A percentile compares a stretch with the other conserved stretches of the same genome.
Conservation (phyloP, 2,113 vertebrate genomes). For the Macquaria australasica region DNA sequence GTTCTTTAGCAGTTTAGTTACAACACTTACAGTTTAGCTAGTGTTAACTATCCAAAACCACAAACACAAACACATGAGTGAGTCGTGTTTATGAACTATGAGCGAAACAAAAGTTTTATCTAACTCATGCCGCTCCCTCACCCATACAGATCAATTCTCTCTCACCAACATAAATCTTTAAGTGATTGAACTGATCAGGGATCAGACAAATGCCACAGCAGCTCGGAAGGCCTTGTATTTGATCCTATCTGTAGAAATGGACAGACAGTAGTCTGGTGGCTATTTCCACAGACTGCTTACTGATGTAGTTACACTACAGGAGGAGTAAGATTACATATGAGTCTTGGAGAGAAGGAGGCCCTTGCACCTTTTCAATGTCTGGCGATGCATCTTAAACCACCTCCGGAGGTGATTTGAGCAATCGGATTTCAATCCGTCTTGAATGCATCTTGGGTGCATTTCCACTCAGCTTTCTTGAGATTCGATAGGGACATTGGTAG, state of each 20-base stretch:
- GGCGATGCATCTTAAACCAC: neutral
- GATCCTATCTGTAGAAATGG: neutral
- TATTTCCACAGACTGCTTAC: neutral
- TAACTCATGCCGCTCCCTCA: neutral
- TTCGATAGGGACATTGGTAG: neutral
- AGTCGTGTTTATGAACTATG: neutral
- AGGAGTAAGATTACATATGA: neutral
- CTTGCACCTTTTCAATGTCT: neutral
- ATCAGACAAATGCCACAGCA: neutral
- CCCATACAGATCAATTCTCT: neutral
- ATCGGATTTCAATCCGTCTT: neutral
- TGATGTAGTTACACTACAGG: neutral
- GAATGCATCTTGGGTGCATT: neutral
- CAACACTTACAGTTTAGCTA: neutral
- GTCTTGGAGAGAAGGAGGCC: neutral
- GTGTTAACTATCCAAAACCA: neutral
- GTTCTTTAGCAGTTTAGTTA: neutral
- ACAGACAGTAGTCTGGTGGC: neutral
- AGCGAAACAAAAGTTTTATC: neutral
- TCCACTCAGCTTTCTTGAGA: neutral
- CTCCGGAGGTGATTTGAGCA: neutral
- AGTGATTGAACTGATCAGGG: neutral
- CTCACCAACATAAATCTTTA: neutral
- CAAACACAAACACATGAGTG: neutral
- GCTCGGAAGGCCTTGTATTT: neutral